phyloP scores from a whole-genome alignment of 2,113 vertebrate species.

The Ictalurus furcatus region DNA sequence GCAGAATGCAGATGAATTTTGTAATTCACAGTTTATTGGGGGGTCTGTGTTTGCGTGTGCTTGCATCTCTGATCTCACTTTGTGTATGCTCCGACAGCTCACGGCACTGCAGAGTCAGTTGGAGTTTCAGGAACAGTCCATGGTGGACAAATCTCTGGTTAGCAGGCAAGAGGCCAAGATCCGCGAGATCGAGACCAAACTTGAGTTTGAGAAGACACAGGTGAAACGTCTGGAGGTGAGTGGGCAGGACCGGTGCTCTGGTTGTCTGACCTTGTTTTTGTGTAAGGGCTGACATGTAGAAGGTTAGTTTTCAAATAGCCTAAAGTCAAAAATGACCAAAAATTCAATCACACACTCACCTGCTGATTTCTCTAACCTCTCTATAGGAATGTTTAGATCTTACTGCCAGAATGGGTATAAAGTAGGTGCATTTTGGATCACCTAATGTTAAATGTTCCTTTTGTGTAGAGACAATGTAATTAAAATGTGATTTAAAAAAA shows the following conservation, averaged over 20 bases:
- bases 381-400: no score
- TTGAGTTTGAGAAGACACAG: conserved; percentile 97
- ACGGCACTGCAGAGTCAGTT: conserved; percentile 93
- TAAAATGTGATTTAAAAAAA: no score
- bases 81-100: conserved; percentile 70
- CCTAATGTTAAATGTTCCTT: no score
- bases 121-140: conserved; percentile 95
- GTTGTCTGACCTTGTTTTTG: neutral
- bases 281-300: conserved; percentile 1
- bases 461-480: no score
- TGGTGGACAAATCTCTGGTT: conserved; percentile 96
- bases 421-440: no score
- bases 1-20: conserved; percentile 21
- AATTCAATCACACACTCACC: no score
- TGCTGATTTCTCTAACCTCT: no score
- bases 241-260: conserved; percentile 3
- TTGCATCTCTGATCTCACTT: neutral
- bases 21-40: neutral
- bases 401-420: no score
- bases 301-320: neutral
- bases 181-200: conserved; percentile 90
- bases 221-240: conserved; percentile 95
- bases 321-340: conserved; percentile 3
- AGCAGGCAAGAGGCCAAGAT: conserved; percentile 95
- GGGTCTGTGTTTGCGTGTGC: neutral